Evolutionary conservation across 2,888 invertebrate genomes (phyloP).

Genomic region (Rhaphigaster nebulosa): DNA sequence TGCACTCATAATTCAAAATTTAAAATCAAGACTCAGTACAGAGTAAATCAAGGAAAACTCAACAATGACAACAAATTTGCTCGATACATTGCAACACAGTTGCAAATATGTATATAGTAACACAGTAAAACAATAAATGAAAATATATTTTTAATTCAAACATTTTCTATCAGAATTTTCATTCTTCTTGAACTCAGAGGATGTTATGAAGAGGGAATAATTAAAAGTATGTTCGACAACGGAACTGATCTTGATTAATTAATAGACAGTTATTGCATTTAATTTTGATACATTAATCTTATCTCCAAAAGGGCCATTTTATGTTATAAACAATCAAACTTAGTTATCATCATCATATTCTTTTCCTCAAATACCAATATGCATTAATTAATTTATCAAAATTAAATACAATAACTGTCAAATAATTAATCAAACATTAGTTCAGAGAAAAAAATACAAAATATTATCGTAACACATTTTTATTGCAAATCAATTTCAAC

Average conservation of each 20-base stretch:
- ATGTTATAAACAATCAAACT: not conserved
- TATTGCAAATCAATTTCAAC: constrained; percentile 42
- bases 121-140: too few species aligned
- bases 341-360: not conserved
- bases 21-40: too few species aligned
- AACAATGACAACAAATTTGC: too few species aligned
- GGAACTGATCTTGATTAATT: not conserved
- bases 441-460: not conserved
- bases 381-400: not conserved
- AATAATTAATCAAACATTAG: not conserved
- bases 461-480: constrained; percentile 18
- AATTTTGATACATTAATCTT: not conserved
- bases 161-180: too few species aligned
- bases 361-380: too few species aligned
- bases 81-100: too few species aligned
- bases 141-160: too few species aligned
- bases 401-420: not conserved
- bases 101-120: too few species aligned
- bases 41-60: too few species aligned
- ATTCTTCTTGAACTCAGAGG: too few species aligned
- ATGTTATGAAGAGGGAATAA: not conserved
- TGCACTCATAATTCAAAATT: too few species aligned
- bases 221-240: not conserved
- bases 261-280: not conserved
- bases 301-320: not conserved